phyloP scores from a whole-genome alignment of 2,797 vertebrate genomes.

The Rhynchonycteris naso region DNA sequence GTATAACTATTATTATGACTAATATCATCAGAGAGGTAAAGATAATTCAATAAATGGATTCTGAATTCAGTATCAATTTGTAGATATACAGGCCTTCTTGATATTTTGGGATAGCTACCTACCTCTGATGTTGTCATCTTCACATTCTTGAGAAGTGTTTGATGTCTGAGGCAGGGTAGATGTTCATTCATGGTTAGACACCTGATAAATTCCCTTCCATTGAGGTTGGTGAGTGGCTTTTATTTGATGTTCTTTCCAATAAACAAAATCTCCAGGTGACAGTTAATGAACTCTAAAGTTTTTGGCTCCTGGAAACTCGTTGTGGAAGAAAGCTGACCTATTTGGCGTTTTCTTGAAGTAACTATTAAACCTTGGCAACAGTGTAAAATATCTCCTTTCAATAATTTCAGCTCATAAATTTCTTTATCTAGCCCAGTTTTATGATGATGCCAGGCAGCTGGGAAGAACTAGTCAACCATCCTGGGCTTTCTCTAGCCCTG shows the following conservation, averaged over 20 bases:
- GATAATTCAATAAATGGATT: not conserved
- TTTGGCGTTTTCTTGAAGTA: not conserved
- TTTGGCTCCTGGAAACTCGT: not conserved
- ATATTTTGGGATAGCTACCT: not conserved
- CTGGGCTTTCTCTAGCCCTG: not conserved
- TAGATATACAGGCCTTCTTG: not conserved
- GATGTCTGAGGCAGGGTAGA: not conserved
- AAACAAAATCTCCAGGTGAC: not conserved
- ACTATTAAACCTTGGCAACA: not conserved
- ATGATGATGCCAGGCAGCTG: not conserved
- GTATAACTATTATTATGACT: too few relatives aligned
- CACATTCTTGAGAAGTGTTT: not conserved
- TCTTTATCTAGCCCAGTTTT: not conserved
- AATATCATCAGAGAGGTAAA: not conserved
- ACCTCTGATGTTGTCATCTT: not conserved
- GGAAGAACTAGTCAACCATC: too few relatives aligned
- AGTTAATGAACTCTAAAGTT: not conserved
- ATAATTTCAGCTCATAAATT: not conserved
- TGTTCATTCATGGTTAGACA: not conserved
- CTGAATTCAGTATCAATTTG: not conserved
- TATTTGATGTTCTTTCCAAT: not conserved
- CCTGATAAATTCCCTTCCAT: not conserved
- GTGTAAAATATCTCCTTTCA: not conserved
- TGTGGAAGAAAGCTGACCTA: not conserved
- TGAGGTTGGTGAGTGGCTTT: not conserved